These are phyloP conservation scores for Daktulosphaira vitifoliae DNA, from an alignment of 1,140 invertebrate genomes.

Conservation along the genomic window DNA sequence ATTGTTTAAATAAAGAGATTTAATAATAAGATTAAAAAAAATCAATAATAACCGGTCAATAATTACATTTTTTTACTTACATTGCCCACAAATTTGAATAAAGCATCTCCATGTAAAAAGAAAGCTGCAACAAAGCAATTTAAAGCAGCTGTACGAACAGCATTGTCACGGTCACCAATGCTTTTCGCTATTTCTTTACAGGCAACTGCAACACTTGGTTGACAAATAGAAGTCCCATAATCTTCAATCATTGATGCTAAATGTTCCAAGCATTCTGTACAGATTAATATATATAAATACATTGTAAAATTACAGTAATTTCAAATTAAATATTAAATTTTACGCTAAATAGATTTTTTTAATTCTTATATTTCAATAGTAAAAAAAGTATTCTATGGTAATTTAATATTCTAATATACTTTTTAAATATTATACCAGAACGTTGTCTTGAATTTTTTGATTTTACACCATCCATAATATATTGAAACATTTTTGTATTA, in stretches of 20 bases:
- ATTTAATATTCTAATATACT: no score
- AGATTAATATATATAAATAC: not conserved
- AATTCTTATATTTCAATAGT: conserved; percentile 3
- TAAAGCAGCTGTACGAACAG: conserved; percentile 89
- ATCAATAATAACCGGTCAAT: no score
- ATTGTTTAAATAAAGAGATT: no score
- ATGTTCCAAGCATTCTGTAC: conserved; percentile 82
- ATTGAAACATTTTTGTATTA: conserved; percentile 78
- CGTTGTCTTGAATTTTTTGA: conserved; percentile 94
- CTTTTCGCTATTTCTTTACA: conserved; percentile 88
- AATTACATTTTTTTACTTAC: no score
- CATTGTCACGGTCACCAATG: conserved; percentile 91
- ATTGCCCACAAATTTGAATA: conserved; percentile 79
- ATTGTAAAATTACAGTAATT: not conserved
- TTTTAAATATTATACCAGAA: conserved; percentile 52
- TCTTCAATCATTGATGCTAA: conserved; percentile 76
- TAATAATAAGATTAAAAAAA: no score
- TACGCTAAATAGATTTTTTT: not conserved
- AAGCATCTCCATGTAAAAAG: conserved; percentile 77
- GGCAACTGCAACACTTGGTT: conserved; percentile 63
- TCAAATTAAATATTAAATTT: no score
- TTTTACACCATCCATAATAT: conserved; percentile 88
- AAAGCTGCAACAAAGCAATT: conserved; percentile 90
- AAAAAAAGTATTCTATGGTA: conserved; percentile 26
- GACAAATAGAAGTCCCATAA: conserved; percentile 77